Evolutionary conservation across 2,888 invertebrate genomes (phyloP), one percentile per base, ranked within the genome.

Genomic region (Notocelia uddmanniana): DNA sequence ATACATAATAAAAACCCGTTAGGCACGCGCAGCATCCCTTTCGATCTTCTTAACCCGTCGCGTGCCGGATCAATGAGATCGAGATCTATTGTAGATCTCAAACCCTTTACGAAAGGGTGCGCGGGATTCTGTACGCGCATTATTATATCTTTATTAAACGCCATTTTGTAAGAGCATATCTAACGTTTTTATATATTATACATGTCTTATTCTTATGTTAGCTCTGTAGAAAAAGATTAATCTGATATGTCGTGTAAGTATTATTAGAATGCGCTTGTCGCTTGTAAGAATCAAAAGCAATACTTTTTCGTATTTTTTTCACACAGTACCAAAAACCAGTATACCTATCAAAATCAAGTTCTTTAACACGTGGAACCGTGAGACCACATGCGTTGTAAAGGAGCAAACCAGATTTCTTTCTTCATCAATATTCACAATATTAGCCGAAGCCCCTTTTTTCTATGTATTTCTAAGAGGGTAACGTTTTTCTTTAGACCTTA

Each of bases 351-450:
- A 69, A 69, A 73, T 73, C 74, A 75, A 75, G 72, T 72, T 72
- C 21, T n/a, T 1, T 26, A 62, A 85, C 89, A 89, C 89, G 89
- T 90, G 89, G 80, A 79, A 88, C 90, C 92, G 92, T 92, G 93
- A 85, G 93, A 93, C 92, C 92, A 91, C 91, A 90, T 63, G 50
- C 52, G 90, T 88, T 82, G 86, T 77, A 78, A 79, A 77, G 83
- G 86, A 89, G 85, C 80, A 88, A 93, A 93, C 93, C 90, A 89
- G 93, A 92, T 92, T 90, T 79, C 85, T 87, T 93, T 92, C 92
- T 92, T 91, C 92, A 93, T 93, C 93, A 93, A 93, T 93, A 93
- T 93, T 93, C 93, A 93, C 93, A 91, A 93, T 93, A 93, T 92
- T 87, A 88, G 86, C 85, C 83, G 91, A 89, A 90, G 90, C 90